Percentiles rank a stretch among this genome's conserved stretches.
Conservation (phyloP, 2,113 vertebrate species). For the Balaeniceps rex region DNA sequence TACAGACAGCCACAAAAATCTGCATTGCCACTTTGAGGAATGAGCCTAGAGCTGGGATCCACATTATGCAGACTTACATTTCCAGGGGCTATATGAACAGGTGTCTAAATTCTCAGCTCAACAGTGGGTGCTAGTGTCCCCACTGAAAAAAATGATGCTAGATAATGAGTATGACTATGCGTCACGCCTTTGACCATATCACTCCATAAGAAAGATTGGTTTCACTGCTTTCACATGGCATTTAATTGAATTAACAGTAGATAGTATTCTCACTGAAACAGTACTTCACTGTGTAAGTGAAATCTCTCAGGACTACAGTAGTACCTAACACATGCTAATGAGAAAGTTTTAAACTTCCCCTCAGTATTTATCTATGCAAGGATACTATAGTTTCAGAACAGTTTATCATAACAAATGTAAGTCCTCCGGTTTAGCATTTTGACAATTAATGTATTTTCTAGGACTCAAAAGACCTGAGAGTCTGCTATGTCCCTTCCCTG, state of each 20-base stretch:
- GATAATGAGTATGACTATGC: not conserved
- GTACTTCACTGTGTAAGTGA: constrained; percentile 16
- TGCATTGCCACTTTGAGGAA: constrained; percentile 23
- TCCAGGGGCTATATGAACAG: constrained; percentile 36
- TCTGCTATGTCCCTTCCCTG: not conserved
- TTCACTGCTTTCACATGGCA: constrained; percentile 18
- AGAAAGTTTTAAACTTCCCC: constrained; percentile 29
- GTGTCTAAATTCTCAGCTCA: constrained; percentile 38
- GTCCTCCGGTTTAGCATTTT: not conserved
- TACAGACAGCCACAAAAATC: constrained; percentile 41
- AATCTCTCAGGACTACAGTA: constrained; percentile 9
- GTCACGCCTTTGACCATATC: not conserved
- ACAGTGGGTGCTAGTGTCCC: not conserved
- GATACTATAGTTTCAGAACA: not conserved
- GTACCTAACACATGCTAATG: constrained; percentile 47
- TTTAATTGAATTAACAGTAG: constrained; percentile 37
- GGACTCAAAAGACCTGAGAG: not conserved
- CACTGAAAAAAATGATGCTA: not conserved
- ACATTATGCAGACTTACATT: not conserved
- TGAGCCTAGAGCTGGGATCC: not conserved
- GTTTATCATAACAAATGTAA: constrained; percentile 30
- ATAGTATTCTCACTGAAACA: constrained; percentile 38
- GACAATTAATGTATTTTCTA: constrained; percentile 1
- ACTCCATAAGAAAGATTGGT: constrained; percentile 1
- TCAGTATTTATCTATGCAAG: constrained; percentile 36